Evolutionary conservation across 2,797 vertebrate genomes (phyloP), one percentile per base, ranked within the genome.

Genomic region (Loris lydekkerianus): DNA sequence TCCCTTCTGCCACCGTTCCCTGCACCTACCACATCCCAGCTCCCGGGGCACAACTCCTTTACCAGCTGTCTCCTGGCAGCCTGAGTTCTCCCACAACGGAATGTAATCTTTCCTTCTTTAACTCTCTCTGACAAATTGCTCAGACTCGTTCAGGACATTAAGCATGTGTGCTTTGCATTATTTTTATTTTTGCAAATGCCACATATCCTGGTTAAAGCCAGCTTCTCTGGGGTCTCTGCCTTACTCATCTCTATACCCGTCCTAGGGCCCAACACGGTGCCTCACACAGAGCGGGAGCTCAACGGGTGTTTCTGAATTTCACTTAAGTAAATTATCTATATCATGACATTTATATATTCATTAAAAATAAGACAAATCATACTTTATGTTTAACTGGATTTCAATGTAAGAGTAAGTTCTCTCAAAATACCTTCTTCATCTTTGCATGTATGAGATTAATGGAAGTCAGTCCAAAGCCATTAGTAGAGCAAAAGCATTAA

Each of bases 351-450:
- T 69, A 49, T 63, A 81, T 85, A 76, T 53, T 81, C 65, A 40
- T 23, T 86, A 86, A 40, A 91, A 80, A 69, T 73, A 23, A 90
- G 27, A 91, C 86, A 87, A 86, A 31, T 14, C 56, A 73, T 53
- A 67, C 43, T 70, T 60, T 82, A 49, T 75, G 76, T 46, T 86
- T 90, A 93, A 20, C 11, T 82, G 6, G 25, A 89, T 95, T 96
- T 95, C 63, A 86, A 88, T 88, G 85, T 94, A 86, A 29, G 60
- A 93, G 70, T 43, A 83, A 60, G 31, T 60, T 72, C n/a, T 93
- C 49, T 61, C 34, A 37, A 75, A 76, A 46, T 87, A 72, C 20
- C 2, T 84, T 87, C 61, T 89, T 87, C 46, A 75, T 85, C 80
- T 60, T 46, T 78, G 23, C 5, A 46, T 31, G 23, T 40, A 37